Evolutionary conservation across 2,888 invertebrate genomes (phyloP).

Genomic region (Polydrusus tereticollis): DNA sequence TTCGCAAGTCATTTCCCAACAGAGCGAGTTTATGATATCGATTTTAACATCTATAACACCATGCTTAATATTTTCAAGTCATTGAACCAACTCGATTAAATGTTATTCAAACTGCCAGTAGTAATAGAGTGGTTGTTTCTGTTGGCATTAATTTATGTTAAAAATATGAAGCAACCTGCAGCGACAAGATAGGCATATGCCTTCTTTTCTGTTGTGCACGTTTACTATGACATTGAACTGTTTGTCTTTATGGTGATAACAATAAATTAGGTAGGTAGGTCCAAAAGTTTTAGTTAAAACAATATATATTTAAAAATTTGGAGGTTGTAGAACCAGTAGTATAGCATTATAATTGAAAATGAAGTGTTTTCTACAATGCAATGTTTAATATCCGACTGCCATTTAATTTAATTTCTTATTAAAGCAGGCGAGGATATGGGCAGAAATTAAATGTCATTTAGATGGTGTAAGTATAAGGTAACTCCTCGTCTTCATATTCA

Average conservation of each 20-base stretch:
- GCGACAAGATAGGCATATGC: conserved; percentile 6
- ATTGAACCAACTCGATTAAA: conserved; percentile 39
- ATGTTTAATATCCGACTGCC: no score
- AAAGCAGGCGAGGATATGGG: no score
- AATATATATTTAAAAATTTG: no score
- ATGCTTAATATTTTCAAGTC: conserved; percentile 47
- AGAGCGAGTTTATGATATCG: conserved; percentile 39
- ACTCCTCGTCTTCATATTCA: no score
- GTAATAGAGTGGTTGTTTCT: conserved; percentile 30
- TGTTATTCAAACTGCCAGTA: conserved; percentile 35
- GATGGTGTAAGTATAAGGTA: no score
- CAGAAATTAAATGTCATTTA: no score
- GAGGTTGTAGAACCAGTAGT: no score
- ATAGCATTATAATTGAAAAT: no score
- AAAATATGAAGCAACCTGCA: conserved; percentile 25
- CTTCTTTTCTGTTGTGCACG: not conserved
- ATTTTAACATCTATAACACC: conserved; percentile 48
- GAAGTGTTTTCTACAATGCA: no score
- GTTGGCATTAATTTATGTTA: conserved; percentile 33
- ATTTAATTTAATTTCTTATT: no score
- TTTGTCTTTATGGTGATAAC: not conserved
- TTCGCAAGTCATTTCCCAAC: conserved; percentile 59
- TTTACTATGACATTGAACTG: not conserved
- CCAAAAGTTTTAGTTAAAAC: no score
- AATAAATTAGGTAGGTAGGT: not conserved